Base-by-base conservation (phyloP, 2,888 invertebrate genomes). In the Chrysomela aeneicollis region DNA sequence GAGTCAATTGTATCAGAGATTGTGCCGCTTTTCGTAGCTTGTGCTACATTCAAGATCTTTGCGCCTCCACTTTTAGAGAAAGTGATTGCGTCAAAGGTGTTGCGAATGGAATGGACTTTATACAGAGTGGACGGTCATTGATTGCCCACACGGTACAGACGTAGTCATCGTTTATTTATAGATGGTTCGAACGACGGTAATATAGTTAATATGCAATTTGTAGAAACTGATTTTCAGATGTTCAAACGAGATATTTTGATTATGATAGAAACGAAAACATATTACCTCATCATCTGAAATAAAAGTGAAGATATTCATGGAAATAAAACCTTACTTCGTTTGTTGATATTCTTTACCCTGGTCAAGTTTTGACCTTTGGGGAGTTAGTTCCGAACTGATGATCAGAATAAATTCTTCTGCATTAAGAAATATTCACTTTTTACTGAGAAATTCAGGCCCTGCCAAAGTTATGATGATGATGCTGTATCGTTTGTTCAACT, bases 71-170 rank as follows among this genome's bases (percentile, higher is more conserved):
- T 57, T 9, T 55, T 15, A 46, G 65, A 65, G 65, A 65, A 65
- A 65, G 65, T 61, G 61, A 49, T 65, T 65, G 50, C 65, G 65
- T 65, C 61, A 59, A 59, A 54, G 49, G 32, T 53, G 58, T 57
- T 61, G 57, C 59, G 37, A 59, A 42, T 49, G 12, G 37, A 37
- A 60, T 30, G 42, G 53, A 54, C 57, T 52, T 55, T 51, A 37
- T 37, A 64, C 55, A 37, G 30, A 37, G 37, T 47, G 51, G 57
- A 17, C 57, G 22, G 21, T n/a, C 26, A 53, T 54, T 30, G 53
- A 61, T 47, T 61, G 46, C 26, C 18, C 46, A 22, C 12, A 46
- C 46, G 12, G 46, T 55, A 18, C 15, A 1, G 4, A 10, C 10
- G 22, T 22, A 15, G 57, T 59, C 59, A 59, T 21, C 32, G 19